Evolutionary conservation across 2,888 invertebrate genomes (phyloP).

Genomic region (Deilephila elpenor): DNA sequence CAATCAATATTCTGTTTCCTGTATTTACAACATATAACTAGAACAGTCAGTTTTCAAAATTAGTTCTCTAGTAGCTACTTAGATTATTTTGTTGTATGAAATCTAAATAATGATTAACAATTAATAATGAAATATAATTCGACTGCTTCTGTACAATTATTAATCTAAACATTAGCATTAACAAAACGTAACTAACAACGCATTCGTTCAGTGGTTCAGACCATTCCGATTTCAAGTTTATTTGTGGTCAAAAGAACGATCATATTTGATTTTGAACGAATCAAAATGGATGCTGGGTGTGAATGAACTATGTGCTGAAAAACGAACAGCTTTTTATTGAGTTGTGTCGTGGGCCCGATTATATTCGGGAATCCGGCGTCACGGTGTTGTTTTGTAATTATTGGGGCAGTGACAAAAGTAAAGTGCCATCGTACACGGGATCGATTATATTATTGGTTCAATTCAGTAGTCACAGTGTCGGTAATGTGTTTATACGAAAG

Average conservation of each 20-base stretch:
- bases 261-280: constrained; percentile 83
- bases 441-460: constrained; percentile 62
- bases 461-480: constrained; percentile 78
- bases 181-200: constrained; percentile 60
- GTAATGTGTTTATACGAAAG: constrained; percentile 82
- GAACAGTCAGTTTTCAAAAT: too few relatives aligned
- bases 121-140: too few relatives aligned
- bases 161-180: constrained; percentile 34
- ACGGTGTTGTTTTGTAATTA: constrained; percentile 71
- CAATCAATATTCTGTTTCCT: too few relatives aligned
- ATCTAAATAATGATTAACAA: too few relatives aligned
- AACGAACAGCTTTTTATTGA: constrained; percentile 83
- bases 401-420: constrained; percentile 65
- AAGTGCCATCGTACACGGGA: constrained; percentile 61
- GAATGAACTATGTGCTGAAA: constrained; percentile 84
- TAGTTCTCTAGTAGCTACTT: too few relatives aligned
- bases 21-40: too few relatives aligned
- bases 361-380: constrained; percentile 77
- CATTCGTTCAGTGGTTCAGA: constrained; percentile 54
- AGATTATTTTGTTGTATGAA: too few relatives aligned
- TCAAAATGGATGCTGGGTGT: constrained; percentile 86
- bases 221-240: constrained; percentile 60
- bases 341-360: constrained; percentile 82
- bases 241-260: constrained; percentile 78
- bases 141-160: neutral